Evolutionary conservation across 1,140 invertebrate genomes (phyloP), one percentile per base, ranked within the genome.

Genomic region (Chlorops oryzae): DNA sequence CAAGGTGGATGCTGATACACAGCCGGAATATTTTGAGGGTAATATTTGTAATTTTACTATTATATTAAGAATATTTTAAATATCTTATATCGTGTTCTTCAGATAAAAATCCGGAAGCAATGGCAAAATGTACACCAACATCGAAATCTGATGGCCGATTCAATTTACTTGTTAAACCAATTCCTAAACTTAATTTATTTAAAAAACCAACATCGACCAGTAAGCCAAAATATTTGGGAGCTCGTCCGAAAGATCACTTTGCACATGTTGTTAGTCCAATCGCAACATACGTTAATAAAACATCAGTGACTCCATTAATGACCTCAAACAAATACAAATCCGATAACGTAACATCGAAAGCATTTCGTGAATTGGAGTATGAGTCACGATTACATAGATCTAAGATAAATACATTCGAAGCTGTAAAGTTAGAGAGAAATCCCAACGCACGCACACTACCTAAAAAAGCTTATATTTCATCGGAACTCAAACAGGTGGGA

Each of bases 221-320:
- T n/a, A 59, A 59, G 18, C 62, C 59, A 0, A 47, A 54, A 24
- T 51, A 58, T 25, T 34, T 13, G 21, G 10, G 12, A 17, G 3
- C 35, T 9, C 61, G 50, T 13, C 45, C 56, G 3, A 37, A 46
- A 5, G 50, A 62, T 22, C 57, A 62, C 9, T 73, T 55, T 48
- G 59, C 60, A 3, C 58, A 74, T 47, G 65, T 74, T 34, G 56
- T 72, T 2, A 74, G 73, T 58, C 73, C 73, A 0, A 65, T 74
- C 21, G 61, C 65, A 17, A 44, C 66, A 0, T 74, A 74, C 43
- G 73, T 72, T 5, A 68, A 74, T 4, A 73, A 73, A 20, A 73
- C 70, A 1, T 57, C 62, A 2, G 65, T 55, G 3, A 61, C 66
- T 0, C 66, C 66, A 0, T 43, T 70, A 1, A 69, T 70, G 63